Evolutionary conservation across 2,797 vertebrate species (phyloP).

Genomic region (Hydrophis major): DNA sequence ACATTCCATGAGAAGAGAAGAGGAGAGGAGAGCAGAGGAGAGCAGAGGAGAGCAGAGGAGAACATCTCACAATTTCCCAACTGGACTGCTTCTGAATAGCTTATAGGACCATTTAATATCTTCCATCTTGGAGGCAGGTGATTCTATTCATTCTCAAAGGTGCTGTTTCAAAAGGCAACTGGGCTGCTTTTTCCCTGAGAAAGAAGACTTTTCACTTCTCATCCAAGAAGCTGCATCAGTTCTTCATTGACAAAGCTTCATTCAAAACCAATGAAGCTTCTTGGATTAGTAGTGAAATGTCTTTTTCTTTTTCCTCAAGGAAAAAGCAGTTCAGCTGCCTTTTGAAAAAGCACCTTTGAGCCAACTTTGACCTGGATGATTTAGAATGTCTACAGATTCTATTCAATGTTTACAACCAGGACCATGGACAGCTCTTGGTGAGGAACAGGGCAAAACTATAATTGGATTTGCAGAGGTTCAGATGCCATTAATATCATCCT

Average conservation of each 20-base stretch:
- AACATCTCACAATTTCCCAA: background rate
- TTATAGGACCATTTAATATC: background rate
- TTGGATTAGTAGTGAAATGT: background rate
- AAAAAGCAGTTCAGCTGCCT: background rate
- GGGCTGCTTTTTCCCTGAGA: background rate
- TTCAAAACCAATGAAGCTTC: background rate
- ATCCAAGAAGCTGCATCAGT: background rate
- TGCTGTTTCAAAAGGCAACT: background rate
- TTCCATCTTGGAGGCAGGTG: background rate
- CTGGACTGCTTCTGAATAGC: background rate
- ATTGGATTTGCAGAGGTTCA: background rate
- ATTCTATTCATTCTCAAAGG: background rate
- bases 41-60: background rate
- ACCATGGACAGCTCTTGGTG: background rate
- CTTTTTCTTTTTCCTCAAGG: background rate
- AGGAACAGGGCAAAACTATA: background rate
- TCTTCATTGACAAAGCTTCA: background rate
- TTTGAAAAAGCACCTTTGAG: background rate
- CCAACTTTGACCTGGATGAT: background rate
- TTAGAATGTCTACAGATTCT: background rate
- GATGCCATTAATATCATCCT: background rate
- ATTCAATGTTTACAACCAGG: background rate
- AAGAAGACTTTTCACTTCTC: background rate
- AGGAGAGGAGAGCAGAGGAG: too few relatives aligned
- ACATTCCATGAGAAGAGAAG: background rate